Percentiles rank a stretch among this genome's conserved stretches.
Evolutionary conservation across 53 echinoderm and acorn worm species (phyloP).

Genomic region (Antedon mediterranea): DNA sequence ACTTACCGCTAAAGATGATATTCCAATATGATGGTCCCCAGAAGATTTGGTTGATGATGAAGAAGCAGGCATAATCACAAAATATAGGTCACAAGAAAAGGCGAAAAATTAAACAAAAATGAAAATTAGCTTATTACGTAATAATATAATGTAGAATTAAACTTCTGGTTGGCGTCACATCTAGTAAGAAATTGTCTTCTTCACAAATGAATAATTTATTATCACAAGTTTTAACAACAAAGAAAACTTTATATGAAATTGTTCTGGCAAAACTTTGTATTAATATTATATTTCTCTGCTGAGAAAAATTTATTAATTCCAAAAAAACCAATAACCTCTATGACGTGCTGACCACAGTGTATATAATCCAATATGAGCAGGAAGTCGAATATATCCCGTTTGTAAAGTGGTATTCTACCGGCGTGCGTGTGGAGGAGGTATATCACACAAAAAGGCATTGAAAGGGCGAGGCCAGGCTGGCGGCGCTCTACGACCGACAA

Average conservation of each 20-base stretch:
- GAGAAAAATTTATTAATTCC: no score
- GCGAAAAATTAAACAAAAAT: background rate
- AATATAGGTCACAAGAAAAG: background rate
- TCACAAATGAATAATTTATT: background rate
- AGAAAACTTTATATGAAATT: no score
- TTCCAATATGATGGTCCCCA: background rate
- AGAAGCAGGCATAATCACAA: background rate
- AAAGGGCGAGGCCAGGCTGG: background rate
- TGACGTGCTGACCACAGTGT: background rate
- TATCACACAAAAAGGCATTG: background rate
- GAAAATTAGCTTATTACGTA: no score
- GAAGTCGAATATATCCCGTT: background rate
- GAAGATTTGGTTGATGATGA: background rate
- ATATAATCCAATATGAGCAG: background rate
- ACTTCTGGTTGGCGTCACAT: background rate
- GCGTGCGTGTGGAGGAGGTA: background rate
- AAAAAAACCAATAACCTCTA: no score
- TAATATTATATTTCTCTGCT: background rate
- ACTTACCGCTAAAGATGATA: background rate
- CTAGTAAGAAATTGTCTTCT: background rate
- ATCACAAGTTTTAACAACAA: background rate
- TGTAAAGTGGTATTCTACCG: background rate
- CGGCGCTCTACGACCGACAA: background rate
- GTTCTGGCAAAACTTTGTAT: no score
- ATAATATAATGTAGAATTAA: no score